A percentile compares a stretch with the other conserved stretches of the same genome.
These are phyloP conservation scores for Cnemophilus loriae DNA, from an alignment of 2,113 vertebrate genomes.

Conservation along the genomic window DNA sequence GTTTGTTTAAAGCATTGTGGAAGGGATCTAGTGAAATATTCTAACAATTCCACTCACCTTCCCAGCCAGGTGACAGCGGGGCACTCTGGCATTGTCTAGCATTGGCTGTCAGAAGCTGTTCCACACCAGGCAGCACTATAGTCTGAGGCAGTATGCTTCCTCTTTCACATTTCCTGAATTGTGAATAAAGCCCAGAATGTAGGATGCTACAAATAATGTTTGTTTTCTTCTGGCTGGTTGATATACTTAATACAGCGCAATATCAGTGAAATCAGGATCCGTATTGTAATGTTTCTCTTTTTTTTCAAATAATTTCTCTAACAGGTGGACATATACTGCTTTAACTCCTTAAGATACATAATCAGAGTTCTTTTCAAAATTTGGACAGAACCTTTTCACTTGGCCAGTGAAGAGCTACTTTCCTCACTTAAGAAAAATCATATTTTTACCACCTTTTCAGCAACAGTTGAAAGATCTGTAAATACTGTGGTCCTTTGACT, in stretches of 20 bases:
- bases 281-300: neutral
- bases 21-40: neutral
- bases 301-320: neutral
- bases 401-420: neutral
- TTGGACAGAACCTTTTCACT: neutral
- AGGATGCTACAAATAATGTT: too few species aligned
- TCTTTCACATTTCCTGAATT: neutral
- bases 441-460: neutral
- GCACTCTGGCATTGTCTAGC: neutral
- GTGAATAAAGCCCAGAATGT: neutral
- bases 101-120: rapidly evolving
- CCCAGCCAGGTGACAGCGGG: rapidly evolving
- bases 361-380: neutral
- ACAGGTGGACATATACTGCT: too few species aligned
- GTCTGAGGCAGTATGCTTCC: rapidly evolving
- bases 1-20: neutral
- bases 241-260: rapidly evolving
- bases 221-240: neutral
- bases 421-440: neutral
- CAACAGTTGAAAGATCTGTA: neutral
- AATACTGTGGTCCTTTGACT: neutral
- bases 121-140: rapidly evolving
- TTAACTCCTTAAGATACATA: neutral
- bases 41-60: neutral
- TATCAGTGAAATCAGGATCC: neutral